phyloP scores from a whole-genome alignment of 1,140 invertebrate species.

The Euwallacea fornicatus region DNA sequence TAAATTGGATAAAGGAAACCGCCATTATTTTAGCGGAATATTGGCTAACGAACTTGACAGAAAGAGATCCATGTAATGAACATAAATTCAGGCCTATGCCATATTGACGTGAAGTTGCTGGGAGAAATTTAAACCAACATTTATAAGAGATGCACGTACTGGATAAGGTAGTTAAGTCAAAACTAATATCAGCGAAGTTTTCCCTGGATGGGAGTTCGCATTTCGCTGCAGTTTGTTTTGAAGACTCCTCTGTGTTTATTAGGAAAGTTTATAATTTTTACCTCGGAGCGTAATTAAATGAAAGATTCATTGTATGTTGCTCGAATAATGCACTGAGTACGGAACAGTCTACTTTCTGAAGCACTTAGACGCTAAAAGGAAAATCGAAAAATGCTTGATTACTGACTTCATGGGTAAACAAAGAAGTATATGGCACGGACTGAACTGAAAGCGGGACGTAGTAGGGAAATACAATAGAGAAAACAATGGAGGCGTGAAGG shows the following conservation, averaged over 20 bases:
- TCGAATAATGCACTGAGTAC: not conserved
- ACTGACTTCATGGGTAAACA: too few relatives aligned
- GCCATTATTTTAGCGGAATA: slow-evolving; percentile 5
- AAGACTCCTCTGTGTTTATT: not conserved
- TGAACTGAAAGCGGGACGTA: not conserved
- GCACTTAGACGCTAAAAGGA: too few relatives aligned
- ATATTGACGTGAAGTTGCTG: slow-evolving; percentile 7
- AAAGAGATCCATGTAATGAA: slow-evolving; percentile 12
- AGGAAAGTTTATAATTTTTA: slow-evolving; percentile 1
- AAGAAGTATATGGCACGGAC: too few relatives aligned
- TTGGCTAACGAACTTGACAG: slow-evolving; percentile 5
- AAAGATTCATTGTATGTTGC: not conserved
- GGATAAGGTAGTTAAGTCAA: slow-evolving; percentile 14
- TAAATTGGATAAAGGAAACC: slow-evolving; percentile 3
- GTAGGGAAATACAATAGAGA: not conserved
- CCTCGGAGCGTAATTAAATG: not conserved
- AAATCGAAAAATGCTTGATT: too few relatives aligned
- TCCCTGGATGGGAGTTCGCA: not conserved
- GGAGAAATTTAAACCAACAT: slow-evolving; percentile 13
- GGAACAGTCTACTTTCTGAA: not conserved
- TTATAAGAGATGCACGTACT: slow-evolving; percentile 8
- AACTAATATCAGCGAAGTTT: slow-evolving; percentile 13
- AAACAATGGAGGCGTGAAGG: not conserved
- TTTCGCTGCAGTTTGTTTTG: not conserved
- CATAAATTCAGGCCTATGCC: slow-evolving; percentile 7